phyloP scores from a whole-genome alignment of 2,113 vertebrate species.

The Epinephelus fuscoguttatus region DNA sequence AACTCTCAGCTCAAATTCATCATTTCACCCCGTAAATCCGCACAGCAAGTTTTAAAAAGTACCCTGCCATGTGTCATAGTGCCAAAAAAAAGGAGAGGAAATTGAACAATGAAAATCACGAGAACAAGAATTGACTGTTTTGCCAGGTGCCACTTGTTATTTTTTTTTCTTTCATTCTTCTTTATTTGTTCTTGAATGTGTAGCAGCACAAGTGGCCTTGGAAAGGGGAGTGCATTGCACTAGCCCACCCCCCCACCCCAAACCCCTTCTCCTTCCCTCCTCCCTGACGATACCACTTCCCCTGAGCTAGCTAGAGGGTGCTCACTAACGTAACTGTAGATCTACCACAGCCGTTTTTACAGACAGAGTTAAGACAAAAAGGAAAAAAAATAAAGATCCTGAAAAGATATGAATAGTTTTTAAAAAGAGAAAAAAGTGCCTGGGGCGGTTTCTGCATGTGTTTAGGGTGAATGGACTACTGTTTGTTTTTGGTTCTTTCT shows the following conservation, averaged over 20 bases:
- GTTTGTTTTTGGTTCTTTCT: constrained; percentile 76
- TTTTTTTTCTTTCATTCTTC: constrained; percentile 28
- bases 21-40: constrained; percentile 61
- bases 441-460: constrained; percentile 80
- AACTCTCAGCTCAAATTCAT: constrained; percentile 68
- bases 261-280: constrained; percentile 68
- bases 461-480: constrained; percentile 88
- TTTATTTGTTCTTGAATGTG: constrained; percentile 80
- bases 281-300: constrained; percentile 77
- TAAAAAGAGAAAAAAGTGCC: constrained; percentile 74
- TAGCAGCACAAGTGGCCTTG: constrained; percentile 85
- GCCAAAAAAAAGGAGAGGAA: constrained; percentile 82
- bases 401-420: constrained; percentile 79
- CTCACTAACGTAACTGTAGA: constrained; percentile 77
- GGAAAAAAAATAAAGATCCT: constrained; percentile 65
- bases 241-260: constrained; percentile 81
- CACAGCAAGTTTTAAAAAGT: constrained; percentile 53
- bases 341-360: constrained; percentile 77
- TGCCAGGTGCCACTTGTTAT: constrained; percentile 81
- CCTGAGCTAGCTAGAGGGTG: constrained; percentile 76
- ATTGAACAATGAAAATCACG: constrained; percentile 78
- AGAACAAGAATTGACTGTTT: constrained; percentile 87
- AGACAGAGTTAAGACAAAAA: constrained; percentile 67
- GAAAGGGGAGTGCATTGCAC: constrained; percentile 84
- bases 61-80: constrained; percentile 80